A percentile compares a stretch with the other conserved stretches of the same genome.
Evolutionary conservation across 2,113 vertebrate species (phyloP).

Genomic region (Strigops habroptila): DNA sequence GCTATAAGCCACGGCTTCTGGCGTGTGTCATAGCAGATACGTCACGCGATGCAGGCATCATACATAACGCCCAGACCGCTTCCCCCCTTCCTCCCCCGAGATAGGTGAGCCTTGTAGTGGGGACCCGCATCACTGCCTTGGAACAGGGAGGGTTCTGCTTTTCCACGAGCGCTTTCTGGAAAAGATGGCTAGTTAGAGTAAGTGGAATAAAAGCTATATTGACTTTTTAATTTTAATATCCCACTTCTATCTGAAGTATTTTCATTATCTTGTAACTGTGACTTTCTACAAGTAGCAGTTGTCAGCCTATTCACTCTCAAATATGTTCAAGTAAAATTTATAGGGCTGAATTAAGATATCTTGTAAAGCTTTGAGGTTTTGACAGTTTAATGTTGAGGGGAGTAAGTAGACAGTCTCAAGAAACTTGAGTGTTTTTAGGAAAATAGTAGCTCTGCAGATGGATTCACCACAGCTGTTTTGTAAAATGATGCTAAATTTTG

Average conservation of each 20-base stretch:
- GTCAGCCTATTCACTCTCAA: background rate
- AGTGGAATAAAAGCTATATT: background rate
- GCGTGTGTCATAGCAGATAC: background rate
- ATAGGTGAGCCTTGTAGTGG: background rate
- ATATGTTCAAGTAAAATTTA: background rate
- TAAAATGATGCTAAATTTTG: background rate
- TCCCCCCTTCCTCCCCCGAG: background rate
- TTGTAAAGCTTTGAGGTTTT: constrained; percentile 21
- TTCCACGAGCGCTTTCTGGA: background rate
- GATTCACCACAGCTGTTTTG: background rate
- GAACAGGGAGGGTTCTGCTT: background rate
- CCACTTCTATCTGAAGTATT: background rate
- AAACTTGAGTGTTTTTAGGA: background rate
- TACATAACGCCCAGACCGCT: rapidly evolving
- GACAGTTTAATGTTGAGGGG: background rate
- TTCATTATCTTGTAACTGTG: background rate
- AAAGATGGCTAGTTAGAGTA: background rate
- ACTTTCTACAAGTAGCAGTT: background rate
- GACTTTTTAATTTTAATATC: background rate
- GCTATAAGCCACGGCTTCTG: background rate
- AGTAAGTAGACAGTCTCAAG: background rate
- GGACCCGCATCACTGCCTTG: rapidly evolving
- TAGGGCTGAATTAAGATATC: background rate
- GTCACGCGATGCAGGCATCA: background rate
- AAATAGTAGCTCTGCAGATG: background rate